phyloP scores from a whole-genome alignment of 2,888 invertebrate species.

The Phymatocera aterrima region DNA sequence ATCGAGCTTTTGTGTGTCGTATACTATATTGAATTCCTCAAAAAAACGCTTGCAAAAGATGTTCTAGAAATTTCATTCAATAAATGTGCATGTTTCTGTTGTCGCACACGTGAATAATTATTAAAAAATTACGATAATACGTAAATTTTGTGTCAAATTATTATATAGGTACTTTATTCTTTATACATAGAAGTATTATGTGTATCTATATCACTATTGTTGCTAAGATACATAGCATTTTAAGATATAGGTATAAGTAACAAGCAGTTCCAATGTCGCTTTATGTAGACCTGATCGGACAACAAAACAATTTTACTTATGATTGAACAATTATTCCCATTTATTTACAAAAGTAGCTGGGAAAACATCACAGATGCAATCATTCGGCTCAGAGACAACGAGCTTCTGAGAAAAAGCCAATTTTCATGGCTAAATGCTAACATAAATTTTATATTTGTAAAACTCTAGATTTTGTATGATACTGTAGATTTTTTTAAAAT shows the following conservation, averaged over 20 bases:
- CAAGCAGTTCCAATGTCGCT: slow-evolving; percentile 5
- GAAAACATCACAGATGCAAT: neutral
- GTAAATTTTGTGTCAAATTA: slow-evolving; percentile 65
- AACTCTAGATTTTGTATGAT: neutral
- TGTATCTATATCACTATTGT: slow-evolving; percentile 25
- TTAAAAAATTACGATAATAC: slow-evolving; percentile 58
- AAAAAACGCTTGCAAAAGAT: slow-evolving; percentile 44
- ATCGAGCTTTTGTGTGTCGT: slow-evolving; percentile 68
- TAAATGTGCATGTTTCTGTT: slow-evolving; percentile 51
- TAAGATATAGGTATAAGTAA: slow-evolving; percentile 11
- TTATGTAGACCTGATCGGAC: neutral
- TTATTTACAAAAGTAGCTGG: neutral
- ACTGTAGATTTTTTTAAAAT: too few relatives aligned
- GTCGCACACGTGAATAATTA: slow-evolving; percentile 52
- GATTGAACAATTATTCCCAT: neutral
- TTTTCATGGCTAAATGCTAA: neutral
- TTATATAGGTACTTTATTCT: slow-evolving; percentile 68
- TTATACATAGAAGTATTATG: slow-evolving; percentile 63
- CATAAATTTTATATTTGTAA: neutral
- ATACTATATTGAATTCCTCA: slow-evolving; percentile 41
- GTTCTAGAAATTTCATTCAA: slow-evolving; percentile 45
- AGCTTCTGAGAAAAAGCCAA: neutral
- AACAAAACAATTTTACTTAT: neutral
- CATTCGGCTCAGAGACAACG: neutral
- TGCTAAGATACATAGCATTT: slow-evolving; percentile 5